Conservation (phyloP, 2,113 vertebrate species). For the Athene cunicularia region DNA sequence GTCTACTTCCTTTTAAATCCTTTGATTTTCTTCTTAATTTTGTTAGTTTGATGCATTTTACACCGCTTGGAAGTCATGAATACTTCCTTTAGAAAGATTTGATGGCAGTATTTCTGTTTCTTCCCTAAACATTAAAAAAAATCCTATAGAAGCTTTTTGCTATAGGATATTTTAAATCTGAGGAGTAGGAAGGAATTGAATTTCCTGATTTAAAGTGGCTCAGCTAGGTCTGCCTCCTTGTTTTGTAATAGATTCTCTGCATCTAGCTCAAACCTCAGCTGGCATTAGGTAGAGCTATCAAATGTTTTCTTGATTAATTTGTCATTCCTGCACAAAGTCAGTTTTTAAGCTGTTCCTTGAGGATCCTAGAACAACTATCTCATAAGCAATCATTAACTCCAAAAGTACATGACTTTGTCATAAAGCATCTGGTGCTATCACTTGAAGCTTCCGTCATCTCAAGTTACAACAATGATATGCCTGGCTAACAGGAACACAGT, state of each 20-base stretch:
- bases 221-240: constrained; percentile 46
- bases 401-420: not conserved
- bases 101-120: not conserved
- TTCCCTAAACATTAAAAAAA: not conserved
- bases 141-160: not conserved
- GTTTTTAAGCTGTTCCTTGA: not conserved
- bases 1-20: not conserved
- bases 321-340: not conserved
- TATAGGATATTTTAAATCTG: constrained; percentile 33
- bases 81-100: not conserved
- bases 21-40: not conserved
- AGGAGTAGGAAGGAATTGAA: constrained; percentile 50
- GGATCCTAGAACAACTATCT: not conserved
- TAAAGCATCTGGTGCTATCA: not conserved
- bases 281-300: not conserved
- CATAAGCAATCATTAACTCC: not conserved
- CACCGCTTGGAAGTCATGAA: not conserved
- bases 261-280: constrained; percentile 34
- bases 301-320: constrained; percentile 27
- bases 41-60: not conserved
- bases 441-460: not conserved
- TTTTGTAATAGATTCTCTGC: constrained; percentile 32
- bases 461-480: not conserved
- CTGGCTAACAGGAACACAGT: not conserved
- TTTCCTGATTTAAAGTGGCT: constrained; percentile 54